Conservation (phyloP, 2,797 vertebrate species). For the Sebastes matsubarae region DNA sequence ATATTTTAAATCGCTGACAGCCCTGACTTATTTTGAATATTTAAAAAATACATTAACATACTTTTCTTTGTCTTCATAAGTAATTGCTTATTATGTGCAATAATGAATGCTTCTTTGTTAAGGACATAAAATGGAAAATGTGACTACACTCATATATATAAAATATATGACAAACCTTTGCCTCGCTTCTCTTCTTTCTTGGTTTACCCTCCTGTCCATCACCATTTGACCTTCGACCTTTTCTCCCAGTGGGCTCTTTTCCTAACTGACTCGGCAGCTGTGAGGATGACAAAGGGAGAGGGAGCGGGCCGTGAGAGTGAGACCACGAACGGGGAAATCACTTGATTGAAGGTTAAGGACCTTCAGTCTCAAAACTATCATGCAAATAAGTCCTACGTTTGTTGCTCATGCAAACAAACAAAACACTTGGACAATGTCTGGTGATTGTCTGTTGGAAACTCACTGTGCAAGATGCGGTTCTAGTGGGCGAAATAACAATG, state of each 20-base stretch:
- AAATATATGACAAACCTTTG: conserved; percentile 83
- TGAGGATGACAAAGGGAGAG: conserved; percentile 73
- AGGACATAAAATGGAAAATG: neutral
- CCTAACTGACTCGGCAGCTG: conserved; percentile 88
- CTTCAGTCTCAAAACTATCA: conserved; percentile 25
- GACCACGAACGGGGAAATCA: conserved; percentile 44
- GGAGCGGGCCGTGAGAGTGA: conserved; percentile 56
- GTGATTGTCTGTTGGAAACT: neutral
- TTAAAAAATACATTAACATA: neutral
- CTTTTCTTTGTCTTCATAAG: neutral
- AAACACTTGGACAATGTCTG: neutral
- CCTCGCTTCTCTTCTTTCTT: conserved; percentile 90
- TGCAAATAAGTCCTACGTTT: conserved; percentile 35
- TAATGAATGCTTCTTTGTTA: neutral
- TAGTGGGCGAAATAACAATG: conserved; percentile 25
- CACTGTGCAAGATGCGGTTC: conserved; percentile 1
- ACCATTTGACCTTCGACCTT: conserved; percentile 94
- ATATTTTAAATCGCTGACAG: too few species aligned
- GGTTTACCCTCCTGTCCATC: conserved; percentile 97
- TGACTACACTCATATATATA: neutral
- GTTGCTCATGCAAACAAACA: conserved; percentile 30
- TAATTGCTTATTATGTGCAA: neutral
- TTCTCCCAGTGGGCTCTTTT: conserved; percentile 90
- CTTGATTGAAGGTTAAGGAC: conserved; percentile 53
- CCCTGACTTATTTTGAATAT: neutral